Evolutionary conservation across 2,888 invertebrate species (phyloP).

Genomic region (Epsilonema sp.): DNA sequence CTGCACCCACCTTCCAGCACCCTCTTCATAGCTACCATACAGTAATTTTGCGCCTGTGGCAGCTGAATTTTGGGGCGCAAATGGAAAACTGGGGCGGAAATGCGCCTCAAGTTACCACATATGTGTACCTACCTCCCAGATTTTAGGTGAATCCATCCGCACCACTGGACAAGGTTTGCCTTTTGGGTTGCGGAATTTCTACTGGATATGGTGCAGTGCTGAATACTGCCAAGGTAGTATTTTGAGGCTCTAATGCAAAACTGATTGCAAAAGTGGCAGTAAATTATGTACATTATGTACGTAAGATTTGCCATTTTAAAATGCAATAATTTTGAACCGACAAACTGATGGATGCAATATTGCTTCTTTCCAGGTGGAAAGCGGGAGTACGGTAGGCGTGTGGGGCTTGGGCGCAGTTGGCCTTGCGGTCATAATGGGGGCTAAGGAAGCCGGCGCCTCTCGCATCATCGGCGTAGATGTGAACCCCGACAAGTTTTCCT

Average conservation of each 20-base stretch:
- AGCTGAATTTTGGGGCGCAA: too few relatives aligned
- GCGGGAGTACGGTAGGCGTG: conserved; percentile 63
- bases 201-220: conserved; percentile 87
- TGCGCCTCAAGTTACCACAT: too few relatives aligned
- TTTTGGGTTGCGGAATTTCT: conserved; percentile 76
- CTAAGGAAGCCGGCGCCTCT: conserved; percentile 60
- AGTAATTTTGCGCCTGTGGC: too few relatives aligned
- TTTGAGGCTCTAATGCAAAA: too few relatives aligned
- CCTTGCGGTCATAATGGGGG: conserved; percentile 66
- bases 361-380: conserved; percentile 46
- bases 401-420: conserved; percentile 88
- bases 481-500: conserved; percentile 51
- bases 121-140: too few relatives aligned
- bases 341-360: too few relatives aligned
- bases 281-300: too few relatives aligned
- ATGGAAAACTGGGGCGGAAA: too few relatives aligned
- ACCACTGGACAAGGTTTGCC: conserved; percentile 62
- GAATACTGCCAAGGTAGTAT: conserved; percentile 65
- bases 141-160: conserved; percentile 49
- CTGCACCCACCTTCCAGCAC: too few relatives aligned
- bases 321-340: too few relatives aligned
- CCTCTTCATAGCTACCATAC: too few relatives aligned
- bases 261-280: not conserved
- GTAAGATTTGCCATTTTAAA: too few relatives aligned
- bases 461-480: conserved; percentile 71